Base-by-base conservation (phyloP, 1,140 invertebrate species). In the Argopecten irradians region DNA sequence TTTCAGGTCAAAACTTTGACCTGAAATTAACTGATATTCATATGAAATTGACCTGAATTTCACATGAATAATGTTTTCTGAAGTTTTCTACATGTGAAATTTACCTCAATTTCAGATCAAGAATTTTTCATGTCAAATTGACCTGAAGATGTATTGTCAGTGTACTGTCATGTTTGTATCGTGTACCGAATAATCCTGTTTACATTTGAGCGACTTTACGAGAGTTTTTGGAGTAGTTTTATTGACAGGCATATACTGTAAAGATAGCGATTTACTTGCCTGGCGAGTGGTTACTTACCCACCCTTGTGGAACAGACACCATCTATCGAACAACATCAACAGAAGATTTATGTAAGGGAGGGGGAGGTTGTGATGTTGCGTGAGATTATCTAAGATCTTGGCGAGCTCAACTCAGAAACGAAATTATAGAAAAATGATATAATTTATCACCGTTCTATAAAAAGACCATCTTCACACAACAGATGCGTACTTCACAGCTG, bases 381-480 rank as follows among this genome's bases (percentile, higher is more conserved):
- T 3, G n/a, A n/a, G 14, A 71, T 71, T 71, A 71, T 71, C 55
- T 71, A 16, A 71, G 55, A 71, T 71, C 55, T 71, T 71, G 55
- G 55, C 55, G 28, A 71, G 55, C 55, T 71, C 55, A 28, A 28
- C 55, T 71, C 1, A 28, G 55, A 28, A 71, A 71, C 55, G 55
- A 71, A 71, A 28, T 71, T 71, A 71, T 71, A 71, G 55, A 71
- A 71, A 71, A 71, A 71, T 71, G 55, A 71, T 71, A 71, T 71
- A 71, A 71, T 71, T 71, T 71, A 71, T 71, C 55, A 71, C 55
- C 55, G 55, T 71, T 71, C 55, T 71, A 71, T 71, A 71, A 71
- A 71, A 71, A 71, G 55, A 71, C 55, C 22, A 71, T 71, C 14
- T 1, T 28, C 55, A 71, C 28, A 11, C 55, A 71, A 71, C 55